Evolutionary conservation across 1,140 invertebrate genomes (phyloP).

Genomic region (Centruroides vittatus): DNA sequence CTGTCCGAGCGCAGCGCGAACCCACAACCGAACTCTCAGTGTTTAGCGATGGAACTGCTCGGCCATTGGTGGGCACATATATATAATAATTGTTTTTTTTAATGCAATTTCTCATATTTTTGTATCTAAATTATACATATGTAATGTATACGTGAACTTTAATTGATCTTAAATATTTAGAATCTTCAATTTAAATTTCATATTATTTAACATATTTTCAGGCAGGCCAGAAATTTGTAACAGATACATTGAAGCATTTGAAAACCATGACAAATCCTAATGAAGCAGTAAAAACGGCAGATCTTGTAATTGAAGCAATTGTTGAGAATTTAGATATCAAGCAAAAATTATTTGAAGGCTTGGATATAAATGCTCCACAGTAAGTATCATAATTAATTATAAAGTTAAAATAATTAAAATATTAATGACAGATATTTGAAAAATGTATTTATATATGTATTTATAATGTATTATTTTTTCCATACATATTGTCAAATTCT

Average conservation of each 20-base stretch:
- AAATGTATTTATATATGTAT: too few relatives aligned
- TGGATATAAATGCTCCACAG: conserved; percentile 34
- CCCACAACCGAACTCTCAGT: too few relatives aligned
- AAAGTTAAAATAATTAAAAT: too few relatives aligned
- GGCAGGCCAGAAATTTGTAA: conserved; percentile 47
- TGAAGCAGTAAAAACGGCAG: conserved; percentile 44
- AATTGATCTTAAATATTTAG: neutral
- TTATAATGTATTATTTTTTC: too few relatives aligned
- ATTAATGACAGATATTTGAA: too few relatives aligned
- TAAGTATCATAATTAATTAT: conserved; percentile 23
- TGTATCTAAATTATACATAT: too few relatives aligned
- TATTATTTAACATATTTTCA: conserved; percentile 16
- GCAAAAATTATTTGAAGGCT: conserved; percentile 52
- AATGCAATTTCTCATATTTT: too few relatives aligned
- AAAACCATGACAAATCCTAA: conserved; percentile 43
- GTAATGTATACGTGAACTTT: neutral
- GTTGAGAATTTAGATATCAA: conserved; percentile 69
- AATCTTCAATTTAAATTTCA: neutral
- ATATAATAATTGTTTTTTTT: too few relatives aligned
- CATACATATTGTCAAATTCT: too few relatives aligned
- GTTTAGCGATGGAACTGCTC: too few relatives aligned
- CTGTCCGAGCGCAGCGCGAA: too few relatives aligned
- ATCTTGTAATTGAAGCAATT: conserved; percentile 75
- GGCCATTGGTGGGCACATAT: too few relatives aligned
- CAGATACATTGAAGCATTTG: conserved; percentile 43